Conservation (phyloP, 2,888 invertebrate genomes). For the Uropetala carovei region DNA sequence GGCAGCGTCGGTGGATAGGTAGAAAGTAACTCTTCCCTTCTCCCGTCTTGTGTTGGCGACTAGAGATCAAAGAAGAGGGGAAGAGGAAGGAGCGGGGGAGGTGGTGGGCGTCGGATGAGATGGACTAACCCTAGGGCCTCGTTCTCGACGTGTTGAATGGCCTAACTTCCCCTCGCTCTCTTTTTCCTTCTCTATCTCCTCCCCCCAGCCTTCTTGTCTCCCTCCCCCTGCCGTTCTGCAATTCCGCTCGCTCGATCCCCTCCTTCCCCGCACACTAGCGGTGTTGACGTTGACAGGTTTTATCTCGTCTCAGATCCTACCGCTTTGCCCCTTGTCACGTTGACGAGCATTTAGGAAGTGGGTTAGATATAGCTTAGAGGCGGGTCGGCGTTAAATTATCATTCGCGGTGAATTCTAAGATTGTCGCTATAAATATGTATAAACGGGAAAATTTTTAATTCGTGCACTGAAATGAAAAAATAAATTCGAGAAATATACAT, state of each 20-base stretch:
- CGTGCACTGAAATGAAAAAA: too few relatives aligned
- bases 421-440: too few relatives aligned
- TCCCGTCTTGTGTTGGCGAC: background rate
- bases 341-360: slow-evolving; percentile 20
- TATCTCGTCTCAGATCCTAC: background rate
- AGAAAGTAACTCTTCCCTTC: background rate
- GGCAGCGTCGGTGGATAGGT: background rate
- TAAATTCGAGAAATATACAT: too few relatives aligned
- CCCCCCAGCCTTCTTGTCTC: background rate
- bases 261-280: background rate
- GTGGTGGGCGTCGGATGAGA: background rate
- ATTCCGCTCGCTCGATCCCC: background rate
- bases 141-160: background rate
- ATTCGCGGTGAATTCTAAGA: background rate
- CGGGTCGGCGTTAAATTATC: background rate
- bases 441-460: too few relatives aligned
- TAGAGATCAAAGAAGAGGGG: slow-evolving; percentile 31
- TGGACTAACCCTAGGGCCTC: background rate
- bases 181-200: background rate
- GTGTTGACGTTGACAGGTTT: background rate
- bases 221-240: background rate
- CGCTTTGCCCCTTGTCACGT: slow-evolving; percentile 30
- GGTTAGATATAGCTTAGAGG: background rate
- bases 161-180: background rate
- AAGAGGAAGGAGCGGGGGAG: background rate